Conservation (phyloP, 2,113 vertebrate genomes). For the Symphodus melops region DNA sequence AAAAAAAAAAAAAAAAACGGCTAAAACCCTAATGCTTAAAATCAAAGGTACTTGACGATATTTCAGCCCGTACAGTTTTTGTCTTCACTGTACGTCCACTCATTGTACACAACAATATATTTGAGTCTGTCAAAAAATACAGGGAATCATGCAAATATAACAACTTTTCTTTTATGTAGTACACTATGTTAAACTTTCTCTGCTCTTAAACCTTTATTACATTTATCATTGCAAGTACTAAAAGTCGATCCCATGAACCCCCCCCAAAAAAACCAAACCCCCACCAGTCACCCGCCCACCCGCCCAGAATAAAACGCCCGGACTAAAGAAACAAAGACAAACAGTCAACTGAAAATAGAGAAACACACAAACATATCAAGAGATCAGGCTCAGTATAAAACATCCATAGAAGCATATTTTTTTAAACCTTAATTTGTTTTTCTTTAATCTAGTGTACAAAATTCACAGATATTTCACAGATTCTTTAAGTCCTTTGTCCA, state of each 20-base stretch:
- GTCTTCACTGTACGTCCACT: constrained; percentile 79
- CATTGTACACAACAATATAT: constrained; percentile 84
- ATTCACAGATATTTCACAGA: constrained; percentile 85
- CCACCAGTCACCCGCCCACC: constrained; percentile 1
- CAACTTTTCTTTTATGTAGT: constrained; percentile 78
- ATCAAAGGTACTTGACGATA: constrained; percentile 68
- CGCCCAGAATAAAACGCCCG: constrained; percentile 10
- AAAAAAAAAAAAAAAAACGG: constrained; percentile 48
- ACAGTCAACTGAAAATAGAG: constrained; percentile 60
- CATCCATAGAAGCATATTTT: constrained; percentile 72
- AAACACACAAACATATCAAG: constrained; percentile 76
- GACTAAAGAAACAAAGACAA: constrained; percentile 60
- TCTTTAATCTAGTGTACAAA: constrained; percentile 80
- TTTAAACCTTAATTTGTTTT: constrained; percentile 51
- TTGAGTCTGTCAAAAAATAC: constrained; percentile 84
- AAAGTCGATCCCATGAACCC: constrained; percentile 51
- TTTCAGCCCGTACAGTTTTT: constrained; percentile 75
- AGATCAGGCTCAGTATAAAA: constrained; percentile 84
- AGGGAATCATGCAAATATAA: constrained; percentile 88
- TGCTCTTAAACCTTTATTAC: constrained; percentile 77
- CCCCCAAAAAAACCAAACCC: too few relatives aligned
- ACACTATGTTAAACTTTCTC: constrained; percentile 77
- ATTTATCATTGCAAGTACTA: constrained; percentile 68
- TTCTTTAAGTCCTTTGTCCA: constrained; percentile 69
- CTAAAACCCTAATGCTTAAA: constrained; percentile 67